phyloP scores from a whole-genome alignment of 2,888 invertebrate species.

The Caenorhabditis imperialis region DNA sequence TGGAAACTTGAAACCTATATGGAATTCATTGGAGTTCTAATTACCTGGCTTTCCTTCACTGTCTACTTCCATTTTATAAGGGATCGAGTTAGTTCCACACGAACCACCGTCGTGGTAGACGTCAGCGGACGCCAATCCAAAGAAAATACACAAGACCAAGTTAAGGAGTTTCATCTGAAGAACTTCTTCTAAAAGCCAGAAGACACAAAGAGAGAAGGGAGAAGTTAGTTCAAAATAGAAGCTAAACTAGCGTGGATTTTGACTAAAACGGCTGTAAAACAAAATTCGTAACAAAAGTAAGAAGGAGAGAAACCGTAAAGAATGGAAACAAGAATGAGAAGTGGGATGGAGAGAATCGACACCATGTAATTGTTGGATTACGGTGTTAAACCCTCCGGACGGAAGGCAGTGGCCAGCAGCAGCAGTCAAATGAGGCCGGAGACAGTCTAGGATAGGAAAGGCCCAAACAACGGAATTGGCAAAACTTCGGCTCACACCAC shows the following conservation, averaged over 20 bases:
- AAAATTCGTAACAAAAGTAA: conserved; percentile 2
- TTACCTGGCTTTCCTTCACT: conserved; percentile 67
- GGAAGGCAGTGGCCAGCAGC: conserved; percentile 21
- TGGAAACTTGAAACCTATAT: conserved; percentile 24
- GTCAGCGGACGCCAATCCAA: conserved; percentile 10
- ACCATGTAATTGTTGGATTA: conserved; percentile 58
- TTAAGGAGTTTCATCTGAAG: conserved; percentile 47
- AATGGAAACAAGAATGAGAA: conserved; percentile 24
- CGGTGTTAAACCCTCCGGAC: conserved; percentile 49
- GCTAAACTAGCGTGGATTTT: conserved; percentile 24
- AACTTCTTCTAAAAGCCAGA: conserved; percentile 2
- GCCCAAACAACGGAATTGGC: conserved; percentile 22
- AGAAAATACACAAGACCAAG: conserved; percentile 18
- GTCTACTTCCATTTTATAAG: conserved; percentile 66
- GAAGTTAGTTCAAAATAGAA: neutral
- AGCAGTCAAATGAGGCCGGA: conserved; percentile 5
- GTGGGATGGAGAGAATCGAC: conserved; percentile 27
- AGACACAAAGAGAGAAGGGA: neutral
- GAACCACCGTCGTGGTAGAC: conserved; percentile 58
- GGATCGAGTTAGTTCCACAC: conserved; percentile 64
- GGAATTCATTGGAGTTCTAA: neutral
- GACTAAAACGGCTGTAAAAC: conserved; percentile 23
- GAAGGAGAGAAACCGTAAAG: conserved; percentile 3
- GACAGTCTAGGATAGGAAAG: conserved; percentile 1
- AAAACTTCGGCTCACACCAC: conserved; percentile 34